Conservation (phyloP, 1,140 invertebrate species). For the Panagrolaimus sp. region DNA sequence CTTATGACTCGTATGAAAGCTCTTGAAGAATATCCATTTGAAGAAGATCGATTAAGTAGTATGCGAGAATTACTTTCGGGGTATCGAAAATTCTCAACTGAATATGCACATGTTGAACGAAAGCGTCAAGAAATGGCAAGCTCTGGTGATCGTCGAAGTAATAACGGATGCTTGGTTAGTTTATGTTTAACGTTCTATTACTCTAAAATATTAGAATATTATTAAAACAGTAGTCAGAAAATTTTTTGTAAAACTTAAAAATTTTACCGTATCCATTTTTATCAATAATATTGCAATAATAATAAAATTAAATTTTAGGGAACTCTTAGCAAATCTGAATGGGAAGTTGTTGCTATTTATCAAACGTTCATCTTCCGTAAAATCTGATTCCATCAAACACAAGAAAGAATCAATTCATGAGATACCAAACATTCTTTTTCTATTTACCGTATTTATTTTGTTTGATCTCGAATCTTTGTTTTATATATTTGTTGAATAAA, state of each 20-base stretch:
- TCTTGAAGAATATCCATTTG: constrained; percentile 63
- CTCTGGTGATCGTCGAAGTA: constrained; percentile 45
- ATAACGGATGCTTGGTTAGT: background rate
- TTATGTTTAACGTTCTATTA: constrained; percentile 61
- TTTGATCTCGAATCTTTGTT: no score
- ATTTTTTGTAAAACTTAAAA: no score
- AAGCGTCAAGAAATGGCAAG: constrained; percentile 72
- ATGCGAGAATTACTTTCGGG: constrained; percentile 23
- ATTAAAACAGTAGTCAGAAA: no score
- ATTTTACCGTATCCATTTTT: no score
- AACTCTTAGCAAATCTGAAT: constrained; percentile 80
- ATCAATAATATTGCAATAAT: no score
- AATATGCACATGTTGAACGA: constrained; percentile 63
- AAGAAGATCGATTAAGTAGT: constrained; percentile 2
- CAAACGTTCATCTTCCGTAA: constrained; percentile 49
- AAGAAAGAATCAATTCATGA: no score
- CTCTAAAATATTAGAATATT: background rate
- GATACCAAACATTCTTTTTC: no score
- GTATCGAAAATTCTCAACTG: constrained; percentile 51
- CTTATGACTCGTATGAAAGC: constrained; percentile 72
- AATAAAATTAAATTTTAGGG: constrained; percentile 58
- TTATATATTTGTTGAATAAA: no score
- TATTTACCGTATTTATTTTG: no score
- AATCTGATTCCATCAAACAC: background rate
- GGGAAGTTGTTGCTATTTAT: constrained; percentile 81